Base-by-base conservation (phyloP, 2,888 invertebrate genomes). In the Trypoxylon attenuatum region DNA sequence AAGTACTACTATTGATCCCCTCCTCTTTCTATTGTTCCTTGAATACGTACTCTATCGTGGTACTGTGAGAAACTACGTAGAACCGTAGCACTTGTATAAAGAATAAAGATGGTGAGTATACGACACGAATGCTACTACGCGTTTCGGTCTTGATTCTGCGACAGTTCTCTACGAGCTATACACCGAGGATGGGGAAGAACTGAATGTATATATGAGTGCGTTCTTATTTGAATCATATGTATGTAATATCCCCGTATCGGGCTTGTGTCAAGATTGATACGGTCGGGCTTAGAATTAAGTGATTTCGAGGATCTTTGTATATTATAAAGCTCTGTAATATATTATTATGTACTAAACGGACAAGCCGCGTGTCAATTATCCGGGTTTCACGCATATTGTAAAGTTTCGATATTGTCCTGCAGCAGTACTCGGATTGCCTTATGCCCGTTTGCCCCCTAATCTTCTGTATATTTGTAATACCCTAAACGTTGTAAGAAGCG, bases 331-430 rank as follows among this genome's bases (percentile, higher is more conserved):
- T 33, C n/a, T 33, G 13, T 33, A 33, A 33, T 33, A 33, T 33
- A 33, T 33, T 33, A 33, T 33, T 33, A 33, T 33, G 33, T 33
- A 33, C 33, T 33, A 33, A 33, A 33, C 33, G 33, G 33, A 33
- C 33, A 33, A 33, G 33, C 33, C 10, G 33, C 33, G 33, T 33
- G 33, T 33, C 33, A 33, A 33, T 33, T 33, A 33, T 33, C 33
- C 33, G 33, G 13, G 33, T 33, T 4, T 33, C 33, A n/a, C 33
- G n/a, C 33, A 33, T n/a, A 33, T 33, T 33, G 33, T 33, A 33
- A 33, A 33, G 33, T 33, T 33, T 33, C 33, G 10, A 33, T 33
- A 33, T 33, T 33, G 10, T 13, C 33, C 33, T 33, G n/a, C n/a
- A 33, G 13, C 13, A 13, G 13, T 33, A 13, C 33, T 33, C 33